Evolutionary conservation across 1,140 invertebrate species (phyloP), one percentile per base, ranked within the genome.

Genomic region (Anadara kagoshimensis): DNA sequence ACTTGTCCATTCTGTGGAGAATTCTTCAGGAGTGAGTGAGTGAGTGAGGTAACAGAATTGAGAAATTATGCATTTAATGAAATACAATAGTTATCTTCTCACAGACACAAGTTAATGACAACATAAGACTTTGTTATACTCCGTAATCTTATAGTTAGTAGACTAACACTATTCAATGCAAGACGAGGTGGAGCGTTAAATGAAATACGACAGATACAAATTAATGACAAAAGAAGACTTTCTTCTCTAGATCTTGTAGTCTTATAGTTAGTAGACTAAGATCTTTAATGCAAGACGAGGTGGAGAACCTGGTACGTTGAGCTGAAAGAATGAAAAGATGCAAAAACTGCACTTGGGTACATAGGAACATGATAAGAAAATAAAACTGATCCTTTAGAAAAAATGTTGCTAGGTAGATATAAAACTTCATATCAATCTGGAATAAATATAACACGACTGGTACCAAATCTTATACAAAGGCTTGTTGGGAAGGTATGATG

Each of bases 231-330:
- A n/a, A n/a, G n/a, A n/a, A n/a, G n/a, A n/a, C n/a, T n/a, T n/a
- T n/a, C n/a, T n/a, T n/a, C n/a, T n/a, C n/a, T n/a, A n/a, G n/a
- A n/a, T n/a, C n/a, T n/a, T n/a, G n/a, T n/a, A n/a, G n/a, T n/a
- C n/a, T n/a, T n/a, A n/a, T n/a, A n/a, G n/a, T n/a, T n/a, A n/a
- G n/a, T 26, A 16, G 75, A 22, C 29, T 80, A 14, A 78, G 70
- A 36, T 79, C 14, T 73, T 64, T 44, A 79, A 79, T 70, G 78
- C 69, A 5, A 67, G 69, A 12, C n/a, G 78, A 29, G 78, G 78
- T n/a, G 78, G 75, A 51, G 78, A 77, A 45, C 67, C 75, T 41
- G 61, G 69, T 65, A 41, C 70, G 2, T n/a, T 79, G 29, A 45
- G 20, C 14, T 79, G n/a, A 20, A 54, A 14, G 65, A 79, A 68